Evolutionary conservation across 2,797 vertebrate genomes (phyloP).

Genomic region (Phoxinus dragarum): DNA sequence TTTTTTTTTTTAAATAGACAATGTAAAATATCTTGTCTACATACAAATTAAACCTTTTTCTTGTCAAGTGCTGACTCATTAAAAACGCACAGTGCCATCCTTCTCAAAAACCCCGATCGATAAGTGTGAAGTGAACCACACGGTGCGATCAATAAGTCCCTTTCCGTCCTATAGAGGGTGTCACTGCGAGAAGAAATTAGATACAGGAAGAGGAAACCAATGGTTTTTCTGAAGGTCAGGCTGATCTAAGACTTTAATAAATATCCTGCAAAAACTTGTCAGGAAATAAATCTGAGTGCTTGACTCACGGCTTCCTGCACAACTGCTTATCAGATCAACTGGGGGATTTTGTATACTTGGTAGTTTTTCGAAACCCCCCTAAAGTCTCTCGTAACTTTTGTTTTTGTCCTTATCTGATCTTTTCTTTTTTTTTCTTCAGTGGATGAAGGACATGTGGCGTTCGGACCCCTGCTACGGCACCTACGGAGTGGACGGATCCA

Average conservation of each 20-base stretch:
- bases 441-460: slow-evolving; percentile 99
- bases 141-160: slow-evolving; percentile 44
- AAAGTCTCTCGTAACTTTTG: too few species aligned
- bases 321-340: background rate
- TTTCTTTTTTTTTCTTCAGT: slow-evolving; percentile 76
- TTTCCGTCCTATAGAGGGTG: slow-evolving; percentile 17
- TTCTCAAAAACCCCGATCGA: slow-evolving; percentile 29
- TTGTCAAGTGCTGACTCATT: background rate
- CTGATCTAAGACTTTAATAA: background rate
- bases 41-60: background rate
- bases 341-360: background rate
- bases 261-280: background rate
- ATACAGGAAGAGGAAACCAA: slow-evolving; percentile 38
- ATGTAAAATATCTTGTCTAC: background rate
- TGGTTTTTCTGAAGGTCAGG: slow-evolving; percentile 38
- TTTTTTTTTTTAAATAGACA: background rate
- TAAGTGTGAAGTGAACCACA: slow-evolving; percentile 39
- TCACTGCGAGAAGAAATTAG: slow-evolving; percentile 3
- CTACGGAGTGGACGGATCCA: slow-evolving; percentile 97
- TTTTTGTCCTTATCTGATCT: background rate
- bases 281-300: background rate
- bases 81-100: background rate
- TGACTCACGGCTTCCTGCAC: background rate
- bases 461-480: slow-evolving; percentile 93
- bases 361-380: background rate